Evolutionary conservation across 2,888 invertebrate species (phyloP).

Genomic region (Macrophya alboannulata): DNA sequence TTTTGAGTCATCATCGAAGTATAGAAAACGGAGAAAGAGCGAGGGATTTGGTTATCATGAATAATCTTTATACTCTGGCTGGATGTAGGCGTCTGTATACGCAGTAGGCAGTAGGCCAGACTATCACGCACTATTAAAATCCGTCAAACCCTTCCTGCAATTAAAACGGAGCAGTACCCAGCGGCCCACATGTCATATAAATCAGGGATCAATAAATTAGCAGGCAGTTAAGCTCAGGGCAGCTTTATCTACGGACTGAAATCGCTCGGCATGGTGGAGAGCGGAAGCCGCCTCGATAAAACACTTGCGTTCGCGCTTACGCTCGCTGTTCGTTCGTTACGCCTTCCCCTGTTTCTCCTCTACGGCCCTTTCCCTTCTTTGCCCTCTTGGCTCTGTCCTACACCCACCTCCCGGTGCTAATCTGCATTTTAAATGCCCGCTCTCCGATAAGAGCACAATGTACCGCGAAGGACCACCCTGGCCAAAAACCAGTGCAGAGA

Average conservation of each 20-base stretch:
- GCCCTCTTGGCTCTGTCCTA: slow-evolving; percentile 22
- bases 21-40: not conserved
- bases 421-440: slow-evolving; percentile 74
- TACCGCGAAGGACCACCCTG: slow-evolving; percentile 46
- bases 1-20: not conserved
- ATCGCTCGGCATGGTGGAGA: slow-evolving; percentile 65
- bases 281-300: slow-evolving; percentile 74
- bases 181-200: slow-evolving; percentile 68
- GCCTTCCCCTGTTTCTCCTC: slow-evolving; percentile 30
- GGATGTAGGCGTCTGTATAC: not conserved
- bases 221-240: slow-evolving; percentile 68
- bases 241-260: slow-evolving; percentile 70
- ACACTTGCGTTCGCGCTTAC: slow-evolving; percentile 69
- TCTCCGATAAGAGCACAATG: slow-evolving; percentile 45
- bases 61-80: not conserved
- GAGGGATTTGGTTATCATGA: not conserved
- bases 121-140: slow-evolving; percentile 64
- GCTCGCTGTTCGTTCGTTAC: slow-evolving; percentile 63
- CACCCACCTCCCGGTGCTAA: slow-evolving; percentile 63
- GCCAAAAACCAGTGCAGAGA: slow-evolving; percentile 38
- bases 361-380: not conserved
- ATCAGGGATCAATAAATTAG: slow-evolving; percentile 75
- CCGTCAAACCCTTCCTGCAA: slow-evolving; percentile 66
- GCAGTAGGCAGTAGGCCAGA: slow-evolving; percentile 25
- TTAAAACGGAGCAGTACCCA: slow-evolving; percentile 61